Evolutionary conservation across 2,888 invertebrate species (phyloP).

Genomic region (Hemaris fuciformis): DNA sequence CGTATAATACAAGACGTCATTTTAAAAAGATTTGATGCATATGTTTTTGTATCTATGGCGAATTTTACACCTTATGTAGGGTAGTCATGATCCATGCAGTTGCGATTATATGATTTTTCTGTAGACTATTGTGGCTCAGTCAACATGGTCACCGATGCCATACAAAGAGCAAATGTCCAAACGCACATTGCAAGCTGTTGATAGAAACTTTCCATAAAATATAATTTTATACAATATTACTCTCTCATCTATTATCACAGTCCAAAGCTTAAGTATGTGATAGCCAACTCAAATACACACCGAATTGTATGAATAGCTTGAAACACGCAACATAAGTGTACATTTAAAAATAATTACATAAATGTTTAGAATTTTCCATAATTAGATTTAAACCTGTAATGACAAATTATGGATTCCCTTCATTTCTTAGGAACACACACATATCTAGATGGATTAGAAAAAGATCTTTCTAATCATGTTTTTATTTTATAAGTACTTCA

Average conservation of each 20-base stretch:
- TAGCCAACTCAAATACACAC: conserved; percentile 22
- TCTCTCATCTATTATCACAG: conserved; percentile 75
- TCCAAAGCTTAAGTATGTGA: conserved; percentile 61
- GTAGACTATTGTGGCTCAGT: background rate
- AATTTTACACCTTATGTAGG: too few species aligned
- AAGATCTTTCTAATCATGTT: too few species aligned
- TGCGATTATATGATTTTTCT: too few species aligned
- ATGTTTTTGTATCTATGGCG: too few species aligned
- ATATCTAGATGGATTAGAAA: too few species aligned
- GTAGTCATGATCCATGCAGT: too few species aligned
- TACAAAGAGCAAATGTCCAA: conserved; percentile 45
- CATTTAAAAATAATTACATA: background rate
- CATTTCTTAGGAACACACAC: background rate
- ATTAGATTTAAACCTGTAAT: background rate
- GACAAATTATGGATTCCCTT: background rate
- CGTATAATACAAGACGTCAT: too few species aligned
- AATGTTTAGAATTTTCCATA: background rate
- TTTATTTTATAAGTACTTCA: too few species aligned
- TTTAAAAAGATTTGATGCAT: too few species aligned
- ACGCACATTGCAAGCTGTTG: conserved; percentile 42
- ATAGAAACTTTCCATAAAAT: conserved; percentile 41
- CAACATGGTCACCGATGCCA: conserved; percentile 31
- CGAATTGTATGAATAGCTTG: background rate
- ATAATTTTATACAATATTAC: conserved; percentile 44
- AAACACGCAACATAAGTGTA: background rate